Percentiles rank a stretch among this genome's conserved stretches.
phyloP scores from a whole-genome alignment of 2,797 vertebrate species.

The Cynodonichthys magdalenae region DNA sequence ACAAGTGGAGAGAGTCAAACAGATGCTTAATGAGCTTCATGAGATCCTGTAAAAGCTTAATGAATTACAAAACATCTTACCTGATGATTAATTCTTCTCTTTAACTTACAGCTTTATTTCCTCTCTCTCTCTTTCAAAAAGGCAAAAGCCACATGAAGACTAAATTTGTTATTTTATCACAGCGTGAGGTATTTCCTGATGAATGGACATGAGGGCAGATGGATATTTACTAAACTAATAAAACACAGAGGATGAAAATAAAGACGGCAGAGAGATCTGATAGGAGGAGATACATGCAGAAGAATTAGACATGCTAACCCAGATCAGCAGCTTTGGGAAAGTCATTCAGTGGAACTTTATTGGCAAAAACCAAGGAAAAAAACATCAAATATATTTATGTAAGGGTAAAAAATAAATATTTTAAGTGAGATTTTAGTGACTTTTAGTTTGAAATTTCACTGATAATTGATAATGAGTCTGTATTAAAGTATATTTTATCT shows the following conservation, averaged over 20 bases:
- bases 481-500: no score
- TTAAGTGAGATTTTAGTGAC: no score
- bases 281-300: conserved; percentile 17
- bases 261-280: conserved; percentile 15
- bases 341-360: neutral
- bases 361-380: no score
- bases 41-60: conserved; percentile 31
- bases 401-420: no score
- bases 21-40: conserved; percentile 42
- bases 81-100: conserved; percentile 36
- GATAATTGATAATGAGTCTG: no score
- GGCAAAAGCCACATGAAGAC: conserved; percentile 10
- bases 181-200: conserved; percentile 19
- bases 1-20: conserved; percentile 44
- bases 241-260: conserved; percentile 27
- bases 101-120: conserved; percentile 8
- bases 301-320: conserved; percentile 39
- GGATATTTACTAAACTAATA: conserved; percentile 21
- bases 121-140: neutral
- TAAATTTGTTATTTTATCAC: neutral
- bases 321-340: conserved; percentile 47
- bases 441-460: no score
- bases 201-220: conserved; percentile 26
- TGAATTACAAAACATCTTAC: conserved; percentile 50
- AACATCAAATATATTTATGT: no score